phyloP scores from a whole-genome alignment of 2,888 invertebrate species.

The Drosophila koepferae region DNA sequence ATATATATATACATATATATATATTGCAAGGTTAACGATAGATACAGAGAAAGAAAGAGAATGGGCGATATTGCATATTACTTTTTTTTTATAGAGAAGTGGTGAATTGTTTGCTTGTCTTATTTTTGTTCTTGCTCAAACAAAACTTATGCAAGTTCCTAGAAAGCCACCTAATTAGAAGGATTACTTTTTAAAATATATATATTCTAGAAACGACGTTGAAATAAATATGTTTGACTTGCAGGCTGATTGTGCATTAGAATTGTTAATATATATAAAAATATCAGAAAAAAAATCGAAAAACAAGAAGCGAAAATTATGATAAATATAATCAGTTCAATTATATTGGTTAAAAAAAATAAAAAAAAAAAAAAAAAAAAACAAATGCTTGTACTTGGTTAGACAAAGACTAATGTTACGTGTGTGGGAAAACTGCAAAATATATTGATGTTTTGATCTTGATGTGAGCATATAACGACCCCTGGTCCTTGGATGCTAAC shows the following conservation, averaged over 20 bases:
- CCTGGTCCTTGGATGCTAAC: constrained; percentile 55
- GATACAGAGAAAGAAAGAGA: constrained; percentile 58
- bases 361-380: not conserved
- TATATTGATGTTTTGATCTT: constrained; percentile 11
- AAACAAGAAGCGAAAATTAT: not conserved
- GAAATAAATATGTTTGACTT: constrained; percentile 28
- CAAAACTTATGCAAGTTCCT: constrained; percentile 25
- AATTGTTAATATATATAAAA: constrained; percentile 4
- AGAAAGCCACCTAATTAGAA: constrained; percentile 29
- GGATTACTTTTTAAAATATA: constrained; percentile 8
- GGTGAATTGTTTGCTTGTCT: constrained; percentile 25
- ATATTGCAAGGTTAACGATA: constrained; percentile 62
- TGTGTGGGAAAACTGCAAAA: constrained; percentile 11
- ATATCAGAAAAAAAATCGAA: not conserved
- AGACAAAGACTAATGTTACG: constrained; percentile 18
- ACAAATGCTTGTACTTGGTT: constrained; percentile 13
- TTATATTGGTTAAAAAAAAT: no score
- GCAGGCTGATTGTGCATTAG: constrained; percentile 2
- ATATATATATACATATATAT: constrained; percentile 44
- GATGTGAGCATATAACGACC: constrained; percentile 27
- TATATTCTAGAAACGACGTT: constrained; percentile 20
- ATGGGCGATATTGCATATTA: constrained; percentile 20
- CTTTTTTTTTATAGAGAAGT: constrained; percentile 34
- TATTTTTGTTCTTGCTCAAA: constrained; percentile 8
- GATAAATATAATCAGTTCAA: not conserved